Evolutionary conservation across 2,113 vertebrate species (phyloP), one percentile per base, ranked within the genome.

Genomic region (Prionailurus viverrinus): DNA sequence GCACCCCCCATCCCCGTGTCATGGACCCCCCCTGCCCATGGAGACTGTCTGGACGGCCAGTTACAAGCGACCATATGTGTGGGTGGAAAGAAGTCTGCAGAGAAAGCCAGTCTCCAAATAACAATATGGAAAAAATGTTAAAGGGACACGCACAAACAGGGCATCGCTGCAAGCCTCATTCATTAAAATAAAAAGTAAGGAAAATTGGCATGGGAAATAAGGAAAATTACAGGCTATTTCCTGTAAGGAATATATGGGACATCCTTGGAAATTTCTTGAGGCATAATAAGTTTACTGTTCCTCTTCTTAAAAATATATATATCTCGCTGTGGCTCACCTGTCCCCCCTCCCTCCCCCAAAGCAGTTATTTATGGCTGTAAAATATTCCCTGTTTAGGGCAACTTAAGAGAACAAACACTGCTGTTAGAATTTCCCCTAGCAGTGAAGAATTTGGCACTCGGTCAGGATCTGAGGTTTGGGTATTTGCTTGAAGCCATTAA

Each of bases 241-340:
- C 98, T 98, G 97, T 76, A 89, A 97, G 97, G 98, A 98, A 96
- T 27, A 94, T 97, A 98, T 89, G 96, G 97, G 97, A 94, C 98
- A 98, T 98, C 98, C 98, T 98, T 98, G 98, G 98, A 98, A 98
- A 98, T 95, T 97, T 91, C 97, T 94, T 41, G 84, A 95, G 95
- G 90, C 95, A 98, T 97, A 98, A 96, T 88, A 94, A 41, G n/a
- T 98, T 98, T 79, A 97, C 97, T 98, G 98, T 98, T 97, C 97
- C 90, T 97, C 82, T 96, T 94, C 81, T 92, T 97, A 23, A 55
- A 66, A 73, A 63, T 58, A 61, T 61, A 61, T 61, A 84, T 81
- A 96, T 88, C 97, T 97, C 93, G 61, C 97, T 89, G 61, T 96
- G 97, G 98, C 94, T 98, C 97, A 99, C 98, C 98, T 99, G 98